These are phyloP conservation scores for Centropus bengalensis DNA, from an alignment of 2,113 vertebrate species.

Conservation along the genomic window DNA sequence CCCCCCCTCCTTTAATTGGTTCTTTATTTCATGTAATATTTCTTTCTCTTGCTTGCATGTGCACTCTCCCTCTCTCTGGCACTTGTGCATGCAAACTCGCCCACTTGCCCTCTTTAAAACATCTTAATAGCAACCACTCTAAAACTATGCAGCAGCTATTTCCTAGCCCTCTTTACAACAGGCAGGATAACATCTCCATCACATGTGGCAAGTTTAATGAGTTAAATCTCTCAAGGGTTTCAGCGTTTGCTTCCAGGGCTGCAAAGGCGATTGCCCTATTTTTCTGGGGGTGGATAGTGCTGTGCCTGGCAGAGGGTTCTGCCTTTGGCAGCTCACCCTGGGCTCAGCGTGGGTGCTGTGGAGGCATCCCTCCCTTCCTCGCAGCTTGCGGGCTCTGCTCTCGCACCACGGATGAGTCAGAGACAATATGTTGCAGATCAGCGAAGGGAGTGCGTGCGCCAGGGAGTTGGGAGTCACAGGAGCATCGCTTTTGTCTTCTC, in stretches of 20 bases:
- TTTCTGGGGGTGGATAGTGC: not conserved
- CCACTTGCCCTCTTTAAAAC: not conserved
- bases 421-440: not conserved
- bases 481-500: not conserved
- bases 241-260: not conserved
- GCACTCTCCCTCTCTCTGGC: not conserved
- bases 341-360: not conserved
- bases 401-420: not conserved
- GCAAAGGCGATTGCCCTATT: not conserved
- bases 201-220: not conserved
- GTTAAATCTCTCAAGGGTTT: not conserved
- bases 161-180: not conserved
- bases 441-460: not conserved
- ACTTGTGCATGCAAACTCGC: not conserved
- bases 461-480: not conserved
- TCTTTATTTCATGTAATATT: constrained; percentile 28
- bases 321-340: not conserved
- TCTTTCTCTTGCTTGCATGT: not conserved
- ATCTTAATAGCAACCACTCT: not conserved
- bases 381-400: not conserved
- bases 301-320: not conserved
- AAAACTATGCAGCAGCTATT: not conserved
- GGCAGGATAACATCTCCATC: constrained; percentile 16
- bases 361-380: not conserved
- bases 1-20: constrained; percentile 18